Base-by-base conservation (phyloP, 92 coral and sea anemone species). In the Porites rus region DNA sequence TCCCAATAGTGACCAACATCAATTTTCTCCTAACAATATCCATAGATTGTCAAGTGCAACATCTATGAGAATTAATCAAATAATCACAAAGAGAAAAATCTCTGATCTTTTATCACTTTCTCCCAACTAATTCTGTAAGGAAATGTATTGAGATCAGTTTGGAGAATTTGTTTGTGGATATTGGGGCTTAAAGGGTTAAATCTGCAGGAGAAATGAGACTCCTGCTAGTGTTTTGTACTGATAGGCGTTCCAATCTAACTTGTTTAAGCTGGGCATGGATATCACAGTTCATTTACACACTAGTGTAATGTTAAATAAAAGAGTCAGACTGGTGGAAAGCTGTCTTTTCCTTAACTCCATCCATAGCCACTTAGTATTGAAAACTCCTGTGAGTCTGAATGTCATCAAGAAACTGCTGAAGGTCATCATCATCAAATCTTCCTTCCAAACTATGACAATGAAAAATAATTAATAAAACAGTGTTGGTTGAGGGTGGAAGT, bases 311-410 rank as follows among this genome's bases (percentile, higher is more conserved):
- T 52, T 38, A 54, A 1, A 11, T 24, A 7, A 51, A 10, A 7
- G 67, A 59, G 21, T 17, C 31, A 58, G 12, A 18, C 25, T 76
- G 67, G 51, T 17, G 18, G 28, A 1, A 54, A 12, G 17, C 2
- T 22, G 7, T 75, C 16, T 54, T 62, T n/a, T 59, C 17, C 14
- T 16, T 8, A 7, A 62, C 66, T 7, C 8, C 20, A 62, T 18
- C 20, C 19, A 62, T 22, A 3, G 38, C 72, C 31, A 69, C 10
- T 86, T 84, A 97, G 81, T 97, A 97, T 79, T 97, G 98, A 72
- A 97, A 95, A 80, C 98, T 97, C 81, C 99, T 90, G 67, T 93
- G 99, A 2, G 99, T 97, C 80, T 97, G 99, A 52, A 97, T 97
- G 46, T 97, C 99, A 75, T 95, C 99, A 7, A 93, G 90, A 38